Percentiles rank a stretch among this genome's conserved stretches.
phyloP scores from a whole-genome alignment of 1,140 invertebrate genomes.

The Homarus americanus region DNA sequence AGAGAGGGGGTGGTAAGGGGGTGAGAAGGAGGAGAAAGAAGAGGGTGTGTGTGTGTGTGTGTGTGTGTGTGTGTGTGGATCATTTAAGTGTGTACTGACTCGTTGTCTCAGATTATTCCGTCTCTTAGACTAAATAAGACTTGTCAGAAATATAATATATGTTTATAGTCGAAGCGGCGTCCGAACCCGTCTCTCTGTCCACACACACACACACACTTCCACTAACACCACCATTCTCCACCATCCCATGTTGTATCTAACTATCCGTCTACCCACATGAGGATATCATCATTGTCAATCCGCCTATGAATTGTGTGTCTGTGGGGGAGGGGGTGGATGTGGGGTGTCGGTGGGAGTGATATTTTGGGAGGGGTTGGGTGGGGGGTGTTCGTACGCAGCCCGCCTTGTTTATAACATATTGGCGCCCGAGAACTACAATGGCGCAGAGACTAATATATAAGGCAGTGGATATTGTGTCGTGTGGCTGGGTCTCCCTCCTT shows the following conservation, averaged over 20 bases:
- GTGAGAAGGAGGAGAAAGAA: background rate
- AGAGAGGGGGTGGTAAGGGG: background rate
- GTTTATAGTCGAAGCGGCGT: background rate
- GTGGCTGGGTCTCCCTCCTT: background rate
- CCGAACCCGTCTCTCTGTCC: background rate
- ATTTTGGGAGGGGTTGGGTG: background rate
- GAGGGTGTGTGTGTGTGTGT: no score
- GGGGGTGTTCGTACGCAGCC: background rate
- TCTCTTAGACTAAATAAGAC: background rate
- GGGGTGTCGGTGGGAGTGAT: no score
- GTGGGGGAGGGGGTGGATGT: no score
- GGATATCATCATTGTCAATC: no score
- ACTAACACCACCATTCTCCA: no score
- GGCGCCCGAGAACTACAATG: constrained; percentile 37
- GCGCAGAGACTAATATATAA: constrained; percentile 18
- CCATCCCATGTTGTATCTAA: no score
- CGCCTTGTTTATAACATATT: constrained; percentile 40
- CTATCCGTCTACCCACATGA: no score
- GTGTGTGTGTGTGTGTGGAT: no score
- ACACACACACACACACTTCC: no score
- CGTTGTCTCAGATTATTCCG: background rate
- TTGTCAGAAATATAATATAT: background rate
- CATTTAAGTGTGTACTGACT: background rate
- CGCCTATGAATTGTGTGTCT: no score
- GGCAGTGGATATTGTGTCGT: constrained; percentile 24